Base-by-base conservation (phyloP, 2,113 vertebrate species). In the Lampris incognitus region DNA sequence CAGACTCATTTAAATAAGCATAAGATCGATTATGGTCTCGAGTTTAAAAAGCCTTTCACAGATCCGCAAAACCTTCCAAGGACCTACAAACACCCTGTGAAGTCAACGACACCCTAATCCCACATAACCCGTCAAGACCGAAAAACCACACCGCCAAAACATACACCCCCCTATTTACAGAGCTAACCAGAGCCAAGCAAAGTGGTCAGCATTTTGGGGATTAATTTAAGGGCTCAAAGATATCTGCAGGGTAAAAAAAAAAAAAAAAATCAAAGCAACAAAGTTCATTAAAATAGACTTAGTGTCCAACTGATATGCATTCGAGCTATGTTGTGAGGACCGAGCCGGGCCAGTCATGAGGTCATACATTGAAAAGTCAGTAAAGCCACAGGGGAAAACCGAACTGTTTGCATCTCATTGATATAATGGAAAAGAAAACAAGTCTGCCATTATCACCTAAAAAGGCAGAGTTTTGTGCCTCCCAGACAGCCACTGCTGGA, bases 271-370 rank as follows among this genome's bases (percentile, higher is more conserved):
- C 46, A 40, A 60, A 68, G 60, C 44, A 68, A 42, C 5, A 59
- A 24, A 40, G 42, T 63, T 76, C 1, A 84, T 76, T 79, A 84
- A 83, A 80, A 62, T 36, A 10, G 66, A 82, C 66, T 82, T 79
- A 68, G 49, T 37, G 69, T 63, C 40, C 8, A 52, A 1, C 40
- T 75, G 63, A 72, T 74, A 79, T 80, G 65, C 37, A 5, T 58
- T 69, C 24, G 7, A 59, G 41, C 57, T 37, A 8, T 37, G 24
- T 24, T 58, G 49, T 37, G 58, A 52, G 58, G 11, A 13, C 50
- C 2, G 3, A 36, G n/a, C n/a, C 1, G 3, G 3, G 3, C 11
- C 51, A 6, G 51, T 64, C 42, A 60, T 49, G 40, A 67, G 51
- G 55, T 41, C 54, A 48, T 37, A 50, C 2, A 36, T 5, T 38